Base-by-base conservation (phyloP, 2,113 vertebrate species). In the Andinoacara biseriatus region DNA sequence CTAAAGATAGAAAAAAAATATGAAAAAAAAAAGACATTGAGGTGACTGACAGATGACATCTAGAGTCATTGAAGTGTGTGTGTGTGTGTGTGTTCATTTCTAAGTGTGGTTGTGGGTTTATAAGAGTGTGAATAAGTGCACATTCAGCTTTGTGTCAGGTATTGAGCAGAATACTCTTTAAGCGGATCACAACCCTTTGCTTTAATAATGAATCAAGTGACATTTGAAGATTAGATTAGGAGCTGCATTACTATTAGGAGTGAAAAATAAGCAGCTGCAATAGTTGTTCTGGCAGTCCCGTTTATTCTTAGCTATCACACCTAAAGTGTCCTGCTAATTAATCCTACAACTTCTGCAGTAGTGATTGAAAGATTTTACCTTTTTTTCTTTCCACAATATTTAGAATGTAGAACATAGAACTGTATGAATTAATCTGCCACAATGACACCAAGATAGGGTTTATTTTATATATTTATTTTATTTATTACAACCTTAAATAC, bases 181-280 rank as follows among this genome's bases (percentile, higher is more conserved):
- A 91, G 89, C 76, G 61, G 82, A 87, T 83, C 76, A 58, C 29
- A 80, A 80, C 58, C 26, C 77, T 85, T 74, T 77, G 82, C 65
- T 90, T 88, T 87, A 75, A 85, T 90, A 92, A 93, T 92, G 85
- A 93, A 92, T 59, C 80, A 61, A 74, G 46, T 94, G 93, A 92
- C 91, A 93, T 93, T 93, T 93, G 88, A 87, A 89, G 90, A 87
- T 89, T 59, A 77, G 81, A 86, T 91, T 90, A 76, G 82, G 49
- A n/a, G 76, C 80, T 20, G 61, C 81, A 75, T 88, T 76, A 88
- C 56, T 85, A 82, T 84, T 77, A 80, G 43, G 20, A 49, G 52
- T 24, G 74, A 86, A 77, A 82, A 78, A 75, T 67, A 84, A 83
- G 74, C 75, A 72, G 58, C 69, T 75, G 43, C 56, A 56, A 31